These are phyloP conservation scores for Anodontia alba DNA, from an alignment of 2,888 invertebrate species.

Conservation along the genomic window DNA sequence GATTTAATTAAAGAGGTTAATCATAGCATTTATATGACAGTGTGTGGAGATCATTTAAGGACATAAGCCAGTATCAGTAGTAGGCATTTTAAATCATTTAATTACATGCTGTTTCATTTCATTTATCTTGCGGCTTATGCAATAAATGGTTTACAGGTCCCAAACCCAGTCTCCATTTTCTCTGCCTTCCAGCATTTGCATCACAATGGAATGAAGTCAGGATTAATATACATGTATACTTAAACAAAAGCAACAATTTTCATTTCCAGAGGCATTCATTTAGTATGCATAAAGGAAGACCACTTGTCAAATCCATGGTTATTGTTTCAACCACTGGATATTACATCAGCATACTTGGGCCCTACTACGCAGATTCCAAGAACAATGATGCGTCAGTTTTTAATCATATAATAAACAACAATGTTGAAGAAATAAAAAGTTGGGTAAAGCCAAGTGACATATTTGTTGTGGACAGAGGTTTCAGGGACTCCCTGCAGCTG, in stretches of 20 bases:
- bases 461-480: slow-evolving; percentile 30
- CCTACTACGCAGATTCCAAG: slow-evolving; percentile 42
- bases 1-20: no score
- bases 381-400: slow-evolving; percentile 41
- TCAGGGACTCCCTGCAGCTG: slow-evolving; percentile 30
- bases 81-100: no score
- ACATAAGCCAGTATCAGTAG: no score
- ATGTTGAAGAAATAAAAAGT: slow-evolving; percentile 44
- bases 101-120: no score
- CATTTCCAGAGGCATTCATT: slow-evolving; percentile 45
- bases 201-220: no score
- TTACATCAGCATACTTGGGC: slow-evolving; percentile 46
- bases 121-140: no score
- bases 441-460: slow-evolving; percentile 47
- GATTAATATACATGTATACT: slow-evolving; percentile 58
- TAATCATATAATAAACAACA: slow-evolving; percentile 37
- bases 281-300: slow-evolving; percentile 44
- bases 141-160: no score
- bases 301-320: no score
- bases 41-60: no score
- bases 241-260: slow-evolving; percentile 51
- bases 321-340: slow-evolving; percentile 43
- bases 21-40: no score
- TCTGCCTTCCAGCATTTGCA: no score
- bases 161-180: no score